Conservation (phyloP, 2,113 vertebrate species). For the Callionymus lyra region DNA sequence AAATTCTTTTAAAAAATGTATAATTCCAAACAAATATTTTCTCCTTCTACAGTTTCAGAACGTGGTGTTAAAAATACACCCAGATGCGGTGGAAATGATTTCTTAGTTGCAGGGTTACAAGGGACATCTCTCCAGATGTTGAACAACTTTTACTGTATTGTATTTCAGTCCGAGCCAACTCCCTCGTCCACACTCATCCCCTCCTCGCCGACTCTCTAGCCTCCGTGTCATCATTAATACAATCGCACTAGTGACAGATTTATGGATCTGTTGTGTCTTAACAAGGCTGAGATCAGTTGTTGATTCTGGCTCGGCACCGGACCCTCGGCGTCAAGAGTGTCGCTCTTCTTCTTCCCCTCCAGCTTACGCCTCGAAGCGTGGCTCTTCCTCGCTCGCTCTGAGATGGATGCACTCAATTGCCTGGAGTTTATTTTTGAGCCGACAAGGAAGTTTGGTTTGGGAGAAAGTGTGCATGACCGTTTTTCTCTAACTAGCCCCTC, state of each 20-base stretch:
- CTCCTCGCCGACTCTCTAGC: slow-evolving; percentile 4
- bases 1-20: too few species aligned
- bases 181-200: not conserved
- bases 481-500: slow-evolving; percentile 19
- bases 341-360: slow-evolving; percentile 25
- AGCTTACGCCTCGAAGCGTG: slow-evolving; percentile 24
- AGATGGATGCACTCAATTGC: slow-evolving; percentile 32
- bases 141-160: slow-evolving; percentile 50
- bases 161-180: slow-evolving; percentile 41
- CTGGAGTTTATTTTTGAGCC: slow-evolving; percentile 41
- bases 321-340: slow-evolving; percentile 17
- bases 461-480: slow-evolving; percentile 32
- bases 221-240: slow-evolving; percentile 31
- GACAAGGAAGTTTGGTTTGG: slow-evolving; percentile 32
- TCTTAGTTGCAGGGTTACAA: too few species aligned
- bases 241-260: slow-evolving; percentile 35
- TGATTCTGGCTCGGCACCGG: slow-evolving; percentile 42
- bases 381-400: slow-evolving; percentile 27
- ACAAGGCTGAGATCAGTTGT: slow-evolving; percentile 32
- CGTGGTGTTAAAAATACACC: too few species aligned
- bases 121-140: slow-evolving; percentile 52
- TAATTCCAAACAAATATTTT: too few species aligned
- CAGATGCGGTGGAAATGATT: too few species aligned
- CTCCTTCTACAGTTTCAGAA: too few species aligned
- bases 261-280: slow-evolving; percentile 43